Base-by-base conservation (phyloP, 2,797 vertebrate species). In the Avahi laniger region DNA sequence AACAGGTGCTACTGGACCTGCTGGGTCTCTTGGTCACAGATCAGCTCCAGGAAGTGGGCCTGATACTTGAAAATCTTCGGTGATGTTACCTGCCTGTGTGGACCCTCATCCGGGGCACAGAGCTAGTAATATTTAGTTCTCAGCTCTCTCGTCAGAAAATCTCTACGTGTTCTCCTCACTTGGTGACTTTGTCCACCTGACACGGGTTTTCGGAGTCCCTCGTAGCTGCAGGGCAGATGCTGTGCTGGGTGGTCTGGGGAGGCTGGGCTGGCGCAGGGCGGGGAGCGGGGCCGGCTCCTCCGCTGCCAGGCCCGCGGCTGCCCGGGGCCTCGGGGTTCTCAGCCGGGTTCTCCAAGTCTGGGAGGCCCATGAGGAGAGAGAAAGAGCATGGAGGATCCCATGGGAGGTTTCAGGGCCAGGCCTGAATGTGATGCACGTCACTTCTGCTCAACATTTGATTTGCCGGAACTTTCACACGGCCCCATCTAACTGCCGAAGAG, bases 381-480 rank as follows among this genome's bases (percentile, higher is more conserved):
- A 61, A 30, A 11, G 20, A 33, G 17, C 4, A 4, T 35, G 11
- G 35, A 69, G 43, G 17, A 38, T 14, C 5, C 1, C 0, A 0
- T 14, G 38, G 61, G 14, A 33, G 7, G 9, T 22, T 15, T 30
- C 14, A 3, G 48, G 26, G 41, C n/a, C 57, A 57, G 46, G 35
- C 26, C 69, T 24, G 4, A 57, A 2, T 2, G 17, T 7, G 48
- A 70, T 1, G 4, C 14, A 1, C 0, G 0, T 63, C 10, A 18
- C 41, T 48, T 52, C 15, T 18, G 7, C 22, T 59, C 46, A 43
- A 43, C 13, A 4, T 33, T 43, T 18, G 0, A 0, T 3, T 61
- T n/a, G 46, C 46, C 4, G 10, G 69, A 15, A 33, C 0, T 1
- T 35, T 52, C 33, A 0, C 11, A 1, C 0, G 5, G 43, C 1